Percentiles rank a stretch among this genome's conserved stretches.
Conservation (phyloP, 2,113 vertebrate genomes). For the Sprattus sprattus region DNA sequence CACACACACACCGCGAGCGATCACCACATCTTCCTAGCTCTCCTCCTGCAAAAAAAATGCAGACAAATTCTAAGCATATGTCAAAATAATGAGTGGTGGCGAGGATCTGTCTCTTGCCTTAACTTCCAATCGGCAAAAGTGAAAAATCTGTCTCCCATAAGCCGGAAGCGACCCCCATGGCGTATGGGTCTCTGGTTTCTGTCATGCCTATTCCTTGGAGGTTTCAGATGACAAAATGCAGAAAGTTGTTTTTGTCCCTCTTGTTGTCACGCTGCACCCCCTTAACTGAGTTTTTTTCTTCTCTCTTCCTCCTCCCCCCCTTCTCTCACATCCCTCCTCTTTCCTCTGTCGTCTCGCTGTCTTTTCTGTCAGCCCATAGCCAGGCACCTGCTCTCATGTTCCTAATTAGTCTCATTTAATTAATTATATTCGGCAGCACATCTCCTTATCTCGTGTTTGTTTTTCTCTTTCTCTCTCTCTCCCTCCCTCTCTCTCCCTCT, state of each 20-base stretch:
- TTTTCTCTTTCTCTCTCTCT: conserved; percentile 52
- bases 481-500: conserved; percentile 55
- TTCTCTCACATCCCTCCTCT: conserved; percentile 27
- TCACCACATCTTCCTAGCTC: background rate
- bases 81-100: conserved; percentile 67
- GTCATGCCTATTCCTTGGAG: conserved; percentile 78
- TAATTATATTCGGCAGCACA: conserved; percentile 84
- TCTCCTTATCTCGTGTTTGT: conserved; percentile 68
- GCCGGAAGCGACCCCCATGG: conserved; percentile 66
- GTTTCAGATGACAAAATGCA: conserved; percentile 80
- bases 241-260: conserved; percentile 78
- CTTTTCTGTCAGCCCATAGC: conserved; percentile 83
- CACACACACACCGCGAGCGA: background rate
- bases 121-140: conserved; percentile 68
- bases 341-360: conserved; percentile 75
- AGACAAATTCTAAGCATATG: conserved; percentile 49
- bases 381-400: conserved; percentile 87
- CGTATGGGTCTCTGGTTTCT: conserved; percentile 72
- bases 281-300: conserved; percentile 63
- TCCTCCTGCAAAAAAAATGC: background rate
- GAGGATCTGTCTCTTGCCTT: conserved; percentile 68
- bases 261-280: conserved; percentile 76
- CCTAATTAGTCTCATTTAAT: conserved; percentile 92
- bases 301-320: background rate
- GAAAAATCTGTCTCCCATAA: conserved; percentile 71